Conservation (phyloP, 2,888 invertebrate species). For the Nymphalis urticae region DNA sequence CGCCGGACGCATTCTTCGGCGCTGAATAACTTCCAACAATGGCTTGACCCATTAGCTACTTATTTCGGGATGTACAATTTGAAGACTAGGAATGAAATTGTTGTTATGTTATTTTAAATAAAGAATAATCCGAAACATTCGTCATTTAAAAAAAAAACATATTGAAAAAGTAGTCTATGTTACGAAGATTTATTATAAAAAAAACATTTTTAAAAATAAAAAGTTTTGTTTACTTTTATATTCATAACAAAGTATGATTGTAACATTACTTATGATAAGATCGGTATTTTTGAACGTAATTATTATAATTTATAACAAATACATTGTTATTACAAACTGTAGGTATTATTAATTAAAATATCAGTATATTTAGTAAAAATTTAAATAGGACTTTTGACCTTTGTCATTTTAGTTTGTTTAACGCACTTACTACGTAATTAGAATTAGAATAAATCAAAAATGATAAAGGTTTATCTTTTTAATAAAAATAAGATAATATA, state of each 20-base stretch:
- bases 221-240: no score
- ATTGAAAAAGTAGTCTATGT: no score
- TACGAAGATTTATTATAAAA: no score
- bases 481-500: background rate
- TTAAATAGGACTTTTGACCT: constrained; percentile 52
- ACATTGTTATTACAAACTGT: background rate
- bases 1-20: constrained; percentile 68
- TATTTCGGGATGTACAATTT: constrained; percentile 14
- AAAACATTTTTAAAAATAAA: no score
- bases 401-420: constrained; percentile 41
- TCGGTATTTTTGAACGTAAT: constrained; percentile 17
- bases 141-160: no score
- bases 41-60: constrained; percentile 65
- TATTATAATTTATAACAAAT: constrained; percentile 1
- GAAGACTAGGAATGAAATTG: background rate
- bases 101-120: background rate
- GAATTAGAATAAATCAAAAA: background rate
- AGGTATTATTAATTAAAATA: constrained; percentile 23
- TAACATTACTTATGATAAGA: background rate
- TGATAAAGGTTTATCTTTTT: background rate
- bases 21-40: constrained; percentile 70
- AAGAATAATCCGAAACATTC: no score
- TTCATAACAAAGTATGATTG: no score
- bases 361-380: constrained; percentile 47
- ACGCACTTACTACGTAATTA: constrained; percentile 23